Evolutionary conservation across 2,797 vertebrate genomes (phyloP).

Genomic region (Parotocinclus haroldoi): DNA sequence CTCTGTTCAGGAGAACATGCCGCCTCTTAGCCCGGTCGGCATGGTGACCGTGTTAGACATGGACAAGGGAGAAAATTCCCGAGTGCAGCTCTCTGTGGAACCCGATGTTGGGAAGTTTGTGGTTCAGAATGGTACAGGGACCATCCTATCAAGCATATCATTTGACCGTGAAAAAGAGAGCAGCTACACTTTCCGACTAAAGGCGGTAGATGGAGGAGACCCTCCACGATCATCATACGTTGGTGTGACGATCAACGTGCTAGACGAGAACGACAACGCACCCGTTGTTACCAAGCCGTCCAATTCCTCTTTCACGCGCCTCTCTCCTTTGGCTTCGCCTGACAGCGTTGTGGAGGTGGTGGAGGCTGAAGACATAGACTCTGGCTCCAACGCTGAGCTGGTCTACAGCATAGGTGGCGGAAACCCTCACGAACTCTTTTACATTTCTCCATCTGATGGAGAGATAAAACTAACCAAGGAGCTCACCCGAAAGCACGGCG

Average conservation of each 20-base stretch:
- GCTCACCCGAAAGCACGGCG: conserved; percentile 88
- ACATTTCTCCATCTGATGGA: conserved; percentile 87
- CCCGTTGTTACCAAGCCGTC: conserved; percentile 94
- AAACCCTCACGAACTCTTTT: conserved; percentile 95
- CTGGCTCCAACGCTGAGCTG: conserved; percentile 89
- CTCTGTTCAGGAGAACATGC: conserved; percentile 98
- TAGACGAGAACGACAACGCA: conserved; percentile 98
- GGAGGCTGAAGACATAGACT: conserved; percentile 94
- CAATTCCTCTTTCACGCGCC: conserved; percentile 87
- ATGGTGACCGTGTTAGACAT: conserved; percentile 97
- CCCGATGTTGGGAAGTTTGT: conserved; percentile 96
- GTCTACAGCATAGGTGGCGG: conserved; percentile 90
- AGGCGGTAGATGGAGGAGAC: conserved; percentile 89
- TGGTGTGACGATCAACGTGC: conserved; percentile 94
- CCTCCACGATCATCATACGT: conserved; percentile 94
- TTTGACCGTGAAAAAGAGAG: conserved; percentile 97
- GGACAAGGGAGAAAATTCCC: conserved; percentile 93
- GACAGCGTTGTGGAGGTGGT: conserved; percentile 92
- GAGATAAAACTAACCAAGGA: conserved; percentile 95
- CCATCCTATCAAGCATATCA: conserved; percentile 95
- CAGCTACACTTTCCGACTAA: conserved; percentile 95
- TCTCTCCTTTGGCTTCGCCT: conserved; percentile 86
- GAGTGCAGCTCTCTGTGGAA: conserved; percentile 87
- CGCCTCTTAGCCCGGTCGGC: conserved; percentile 91
- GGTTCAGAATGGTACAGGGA: conserved; percentile 95